phyloP scores from a whole-genome alignment of 2,797 vertebrate genomes.

The Rhinella marina region DNA sequence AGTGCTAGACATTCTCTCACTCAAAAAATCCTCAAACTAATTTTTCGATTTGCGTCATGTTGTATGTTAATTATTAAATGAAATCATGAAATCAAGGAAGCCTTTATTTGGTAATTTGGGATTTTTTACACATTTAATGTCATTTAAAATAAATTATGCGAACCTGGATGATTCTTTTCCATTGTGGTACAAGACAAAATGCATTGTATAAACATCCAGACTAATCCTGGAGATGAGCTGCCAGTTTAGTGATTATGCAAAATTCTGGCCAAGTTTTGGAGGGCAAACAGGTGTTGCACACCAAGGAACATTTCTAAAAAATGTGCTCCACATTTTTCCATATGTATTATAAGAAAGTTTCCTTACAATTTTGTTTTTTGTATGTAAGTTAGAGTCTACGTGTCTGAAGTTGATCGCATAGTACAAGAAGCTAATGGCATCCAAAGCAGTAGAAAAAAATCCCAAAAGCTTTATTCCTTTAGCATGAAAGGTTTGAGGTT shows the following conservation, averaged over 20 bases:
- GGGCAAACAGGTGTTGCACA: conserved; percentile 2
- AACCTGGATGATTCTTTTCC: background rate
- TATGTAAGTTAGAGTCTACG: background rate
- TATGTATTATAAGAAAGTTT: background rate
- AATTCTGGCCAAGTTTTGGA: background rate
- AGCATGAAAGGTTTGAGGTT: too few relatives aligned
- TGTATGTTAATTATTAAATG: background rate
- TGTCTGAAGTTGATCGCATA: too few relatives aligned
- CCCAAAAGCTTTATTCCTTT: too few relatives aligned
- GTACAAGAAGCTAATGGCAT: too few relatives aligned
- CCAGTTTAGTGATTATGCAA: background rate
- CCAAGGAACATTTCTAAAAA: background rate
- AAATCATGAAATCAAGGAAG: background rate
- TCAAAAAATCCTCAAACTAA: background rate
- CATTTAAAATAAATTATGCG: background rate
- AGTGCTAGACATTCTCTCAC: background rate
- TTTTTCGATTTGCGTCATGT: background rate
- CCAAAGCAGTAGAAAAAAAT: too few relatives aligned
- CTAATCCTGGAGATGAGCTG: background rate
- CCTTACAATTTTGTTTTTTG: background rate
- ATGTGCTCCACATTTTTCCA: background rate
- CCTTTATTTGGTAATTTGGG: background rate
- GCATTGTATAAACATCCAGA: background rate
- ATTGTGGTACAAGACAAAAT: background rate
- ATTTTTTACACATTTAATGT: background rate